Base-by-base conservation (phyloP, 2,113 vertebrate species). In the Colistium nudipinnis region DNA sequence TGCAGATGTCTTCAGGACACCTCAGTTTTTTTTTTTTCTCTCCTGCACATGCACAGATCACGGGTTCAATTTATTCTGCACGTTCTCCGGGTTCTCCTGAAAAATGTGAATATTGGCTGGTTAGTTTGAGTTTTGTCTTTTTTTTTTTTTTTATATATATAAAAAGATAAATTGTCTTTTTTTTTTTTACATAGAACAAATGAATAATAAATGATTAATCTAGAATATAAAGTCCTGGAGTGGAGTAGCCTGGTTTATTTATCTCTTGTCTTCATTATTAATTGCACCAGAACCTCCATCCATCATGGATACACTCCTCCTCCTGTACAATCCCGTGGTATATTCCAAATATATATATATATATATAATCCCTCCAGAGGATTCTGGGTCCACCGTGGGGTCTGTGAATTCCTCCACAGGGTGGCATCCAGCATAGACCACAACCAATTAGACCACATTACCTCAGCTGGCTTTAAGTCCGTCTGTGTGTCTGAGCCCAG, bases 361-460 rank as follows among this genome's bases (percentile, higher is more conserved):
- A 57, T 7, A 70, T 54, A 5, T 47, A 43, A 80, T 56, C 57
- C 27, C 27, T 28, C 17, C 7, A 3, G 11, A 45, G 27, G 5
- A 33, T 19, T 45, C 28, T 61, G 3, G 41, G 39, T 61, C 10
- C 33, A 9, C 43, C 43, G 28, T 33, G 16, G 25, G 25, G 41
- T 24, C 39, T 61, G 35, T 56, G n/a, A 48, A 65, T 38, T 65
- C 14, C 16, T 75, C 66, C 55, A 38, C 33, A 31, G 53, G 47
- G 47, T 49, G 33, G 39, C 60, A 48, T 53, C 54, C 45, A 69
- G 38, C 16, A 4, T 7, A 20, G 69, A 61, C 47, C 48, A 38
- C 41, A 76, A 22, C 20, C 49, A 7, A 43, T 22, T 53, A 41
- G 39, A 62, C 45, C 31, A 31, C 41, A 39, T 30, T 22, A 56